phyloP scores from a whole-genome alignment of 2,888 invertebrate genomes.

The Pseudanteris insignis region DNA sequence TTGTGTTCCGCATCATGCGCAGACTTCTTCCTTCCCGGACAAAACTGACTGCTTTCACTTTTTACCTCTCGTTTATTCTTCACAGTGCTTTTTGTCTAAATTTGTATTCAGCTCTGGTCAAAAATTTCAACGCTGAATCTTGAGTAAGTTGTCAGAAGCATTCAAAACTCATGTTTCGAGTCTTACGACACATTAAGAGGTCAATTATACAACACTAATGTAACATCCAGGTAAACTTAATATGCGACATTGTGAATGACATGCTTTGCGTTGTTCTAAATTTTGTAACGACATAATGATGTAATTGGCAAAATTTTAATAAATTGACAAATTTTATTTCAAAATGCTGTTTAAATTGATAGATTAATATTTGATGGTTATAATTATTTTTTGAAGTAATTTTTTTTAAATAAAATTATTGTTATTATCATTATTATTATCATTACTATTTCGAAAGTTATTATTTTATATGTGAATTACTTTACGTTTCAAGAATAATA shows the following conservation, averaged over 20 bases:
- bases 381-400: too few species aligned
- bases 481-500: too few species aligned
- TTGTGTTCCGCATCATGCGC: slow-evolving; percentile 35
- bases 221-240: not conserved
- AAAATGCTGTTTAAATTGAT: too few species aligned
- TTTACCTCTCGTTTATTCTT: slow-evolving; percentile 33
- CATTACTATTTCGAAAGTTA: too few species aligned
- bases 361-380: too few species aligned
- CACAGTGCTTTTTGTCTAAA: slow-evolving; percentile 24
- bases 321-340: too few species aligned
- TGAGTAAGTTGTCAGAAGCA: slow-evolving; percentile 13
- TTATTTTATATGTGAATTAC: too few species aligned
- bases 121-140: slow-evolving; percentile 16
- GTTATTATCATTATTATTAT: too few species aligned
- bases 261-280: too few species aligned
- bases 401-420: too few species aligned
- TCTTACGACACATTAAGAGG: slow-evolving; percentile 15
- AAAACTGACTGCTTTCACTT: slow-evolving; percentile 34
- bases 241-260: not conserved
- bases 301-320: too few species aligned
- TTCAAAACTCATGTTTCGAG: not conserved
- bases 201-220: not conserved
- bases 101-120: slow-evolving; percentile 15
- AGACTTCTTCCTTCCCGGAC: slow-evolving; percentile 27
- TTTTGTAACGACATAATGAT: too few species aligned